Conservation (phyloP, 2,888 invertebrate genomes). For the Brassicogethes aeneus region DNA sequence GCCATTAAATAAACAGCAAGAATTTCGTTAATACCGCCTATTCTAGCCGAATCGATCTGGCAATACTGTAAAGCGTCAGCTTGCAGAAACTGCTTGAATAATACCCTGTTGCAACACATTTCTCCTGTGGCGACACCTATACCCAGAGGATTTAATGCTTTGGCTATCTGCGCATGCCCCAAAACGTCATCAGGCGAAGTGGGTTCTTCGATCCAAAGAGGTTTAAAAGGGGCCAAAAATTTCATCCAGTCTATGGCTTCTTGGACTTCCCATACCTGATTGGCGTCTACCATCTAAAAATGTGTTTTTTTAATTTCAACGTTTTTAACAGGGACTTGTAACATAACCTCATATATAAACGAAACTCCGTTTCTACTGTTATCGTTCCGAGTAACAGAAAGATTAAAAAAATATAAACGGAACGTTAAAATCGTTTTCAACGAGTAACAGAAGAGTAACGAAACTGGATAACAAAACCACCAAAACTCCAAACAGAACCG, state of each 20-base stretch:
- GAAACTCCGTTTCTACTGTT: no score
- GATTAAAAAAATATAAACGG: no score
- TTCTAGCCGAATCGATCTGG: conserved; percentile 83
- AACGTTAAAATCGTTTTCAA: no score
- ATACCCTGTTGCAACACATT: conserved; percentile 83
- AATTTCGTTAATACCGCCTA: conserved; percentile 84
- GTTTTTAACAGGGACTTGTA: background rate
- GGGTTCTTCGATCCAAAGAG: conserved; percentile 88
- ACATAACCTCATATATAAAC: background rate
- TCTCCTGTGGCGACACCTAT: conserved; percentile 89
- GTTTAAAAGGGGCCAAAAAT: conserved; percentile 60
- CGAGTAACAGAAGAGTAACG: no score
- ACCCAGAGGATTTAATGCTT: conserved; percentile 60
- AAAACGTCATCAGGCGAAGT: conserved; percentile 85
- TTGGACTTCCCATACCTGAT: conserved; percentile 81
- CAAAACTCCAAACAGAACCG: no score
- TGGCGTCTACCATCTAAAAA: conserved; percentile 74
- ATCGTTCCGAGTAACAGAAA: no score
- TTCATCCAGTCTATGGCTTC: conserved; percentile 84
- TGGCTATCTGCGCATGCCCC: conserved; percentile 74
- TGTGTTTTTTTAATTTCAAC: background rate
- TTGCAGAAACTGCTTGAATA: conserved; percentile 87
- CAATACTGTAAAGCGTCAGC: conserved; percentile 74
- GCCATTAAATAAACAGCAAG: conserved; percentile 85
- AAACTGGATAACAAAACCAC: no score